Evolutionary conservation across 1,140 invertebrate genomes (phyloP).

Genomic region (Sycophaga agraensis): DNA sequence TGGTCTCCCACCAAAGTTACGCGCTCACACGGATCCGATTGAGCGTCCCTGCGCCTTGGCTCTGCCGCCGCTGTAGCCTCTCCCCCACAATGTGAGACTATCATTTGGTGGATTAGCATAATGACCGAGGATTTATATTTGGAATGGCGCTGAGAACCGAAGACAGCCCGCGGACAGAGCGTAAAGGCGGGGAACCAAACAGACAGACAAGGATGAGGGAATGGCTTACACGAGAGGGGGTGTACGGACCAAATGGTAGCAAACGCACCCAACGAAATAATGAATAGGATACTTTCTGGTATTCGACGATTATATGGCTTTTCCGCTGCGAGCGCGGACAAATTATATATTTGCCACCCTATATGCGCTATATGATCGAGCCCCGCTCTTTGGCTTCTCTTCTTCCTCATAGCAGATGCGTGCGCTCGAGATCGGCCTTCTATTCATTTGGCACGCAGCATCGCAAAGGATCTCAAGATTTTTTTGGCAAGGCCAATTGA

Average conservation of each 20-base stretch:
- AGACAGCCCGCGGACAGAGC: constrained; percentile 22
- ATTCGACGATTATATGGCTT: constrained; percentile 55
- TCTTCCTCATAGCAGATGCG: no score
- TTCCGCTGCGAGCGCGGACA: constrained; percentile 36
- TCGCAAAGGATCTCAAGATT: no score
- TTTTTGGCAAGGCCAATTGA: no score
- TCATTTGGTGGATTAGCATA: constrained; percentile 58
- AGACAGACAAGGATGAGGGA: constrained; percentile 10
- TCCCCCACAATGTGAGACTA: constrained; percentile 36
- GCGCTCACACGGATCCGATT: constrained; percentile 18
- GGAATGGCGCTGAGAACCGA: constrained; percentile 34
- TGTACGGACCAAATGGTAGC: constrained; percentile 43
- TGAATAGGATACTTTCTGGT: constrained; percentile 59
- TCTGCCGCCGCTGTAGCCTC: background rate
- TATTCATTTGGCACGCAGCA: no score
- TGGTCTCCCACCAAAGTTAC: background rate
- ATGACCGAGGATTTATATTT: constrained; percentile 56
- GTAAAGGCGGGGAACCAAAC: background rate
- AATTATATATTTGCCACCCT: constrained; percentile 58
- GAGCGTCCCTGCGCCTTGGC: background rate
- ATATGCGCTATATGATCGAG: background rate
- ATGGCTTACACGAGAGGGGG: constrained; percentile 28
- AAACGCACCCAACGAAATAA: constrained; percentile 57
- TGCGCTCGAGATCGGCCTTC: no score
- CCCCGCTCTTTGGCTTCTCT: constrained; percentile 48